Percentiles rank a stretch among this genome's conserved stretches.
Evolutionary conservation across 2,888 invertebrate genomes (phyloP).

Genomic region (Galerucella nymphaeae): DNA sequence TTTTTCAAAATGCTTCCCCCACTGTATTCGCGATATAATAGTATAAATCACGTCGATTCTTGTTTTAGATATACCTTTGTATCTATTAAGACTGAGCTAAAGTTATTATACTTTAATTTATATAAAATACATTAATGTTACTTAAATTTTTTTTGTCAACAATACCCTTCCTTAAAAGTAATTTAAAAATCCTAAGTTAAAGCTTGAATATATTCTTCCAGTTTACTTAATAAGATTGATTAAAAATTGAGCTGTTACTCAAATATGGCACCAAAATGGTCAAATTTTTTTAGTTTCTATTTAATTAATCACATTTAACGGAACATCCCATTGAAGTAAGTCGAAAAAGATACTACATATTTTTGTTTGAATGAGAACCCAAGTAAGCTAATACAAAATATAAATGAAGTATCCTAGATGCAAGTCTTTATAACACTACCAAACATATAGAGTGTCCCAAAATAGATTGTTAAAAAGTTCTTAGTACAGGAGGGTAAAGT

Average conservation of each 20-base stretch:
- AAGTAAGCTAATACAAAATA: neutral
- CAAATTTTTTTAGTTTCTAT: constrained; percentile 59
- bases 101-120: constrained; percentile 60
- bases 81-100: constrained; percentile 40
- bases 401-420: too few relatives aligned
- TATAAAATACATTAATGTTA: constrained; percentile 63
- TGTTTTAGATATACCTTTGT: neutral
- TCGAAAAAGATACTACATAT: constrained; percentile 54
- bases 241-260: constrained; percentile 67
- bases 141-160: constrained; percentile 49
- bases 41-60: neutral
- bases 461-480: too few relatives aligned
- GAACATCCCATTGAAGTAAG: constrained; percentile 64
- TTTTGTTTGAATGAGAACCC: neutral
- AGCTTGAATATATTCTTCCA: constrained; percentile 62
- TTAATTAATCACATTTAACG: constrained; percentile 53
- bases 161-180: constrained; percentile 54
- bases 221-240: constrained; percentile 57
- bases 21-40: too few relatives aligned
- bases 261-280: constrained; percentile 66
- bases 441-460: too few relatives aligned
- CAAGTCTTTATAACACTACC: too few relatives aligned
- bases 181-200: constrained; percentile 62
- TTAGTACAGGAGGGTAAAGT: too few relatives aligned
- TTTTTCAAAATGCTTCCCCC: neutral